Conservation (phyloP, 2,888 invertebrate genomes). For the Belgica antarctica region DNA sequence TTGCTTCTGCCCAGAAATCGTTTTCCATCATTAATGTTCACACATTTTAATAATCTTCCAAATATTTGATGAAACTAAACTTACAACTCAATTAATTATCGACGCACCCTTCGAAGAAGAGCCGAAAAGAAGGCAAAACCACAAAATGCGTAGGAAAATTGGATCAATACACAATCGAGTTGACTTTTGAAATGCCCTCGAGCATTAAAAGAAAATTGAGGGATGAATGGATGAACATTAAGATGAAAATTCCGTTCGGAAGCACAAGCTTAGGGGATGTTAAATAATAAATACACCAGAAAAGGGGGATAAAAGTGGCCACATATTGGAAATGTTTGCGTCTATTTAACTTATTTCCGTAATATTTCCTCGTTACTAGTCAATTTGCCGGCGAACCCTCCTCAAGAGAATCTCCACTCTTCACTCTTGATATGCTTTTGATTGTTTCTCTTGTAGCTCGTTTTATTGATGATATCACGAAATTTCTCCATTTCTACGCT, state of each 20-base stretch:
- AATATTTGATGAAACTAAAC: neutral
- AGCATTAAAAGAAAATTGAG: conserved; percentile 23
- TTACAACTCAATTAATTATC: conserved; percentile 18
- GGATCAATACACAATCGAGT: conserved; percentile 7
- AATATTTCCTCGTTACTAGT: conserved; percentile 41
- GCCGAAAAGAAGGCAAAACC: no score
- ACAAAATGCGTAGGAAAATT: neutral
- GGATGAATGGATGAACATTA: conserved; percentile 14
- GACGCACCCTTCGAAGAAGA: neutral
- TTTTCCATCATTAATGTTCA: no score
- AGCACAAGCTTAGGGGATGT: neutral
- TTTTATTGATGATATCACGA: conserved; percentile 43
- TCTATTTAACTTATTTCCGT: conserved; percentile 39
- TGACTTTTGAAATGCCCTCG: conserved; percentile 17
- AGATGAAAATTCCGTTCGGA: neutral
- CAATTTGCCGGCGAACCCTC: conserved; percentile 27
- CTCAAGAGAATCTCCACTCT: conserved; percentile 10
- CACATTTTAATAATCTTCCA: no score
- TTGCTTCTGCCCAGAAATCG: no score
- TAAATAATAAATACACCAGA: conserved; percentile 37
- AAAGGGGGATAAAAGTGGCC: conserved; percentile 40
- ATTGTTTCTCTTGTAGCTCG: conserved; percentile 37
- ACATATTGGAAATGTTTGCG: conserved; percentile 42
- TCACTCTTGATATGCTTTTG: conserved; percentile 31
- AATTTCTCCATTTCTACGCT: conserved; percentile 21